Percentiles rank a stretch among this genome's conserved stretches.
phyloP scores from a whole-genome alignment of 2,113 vertebrate species.

The Calidris pugnax region DNA sequence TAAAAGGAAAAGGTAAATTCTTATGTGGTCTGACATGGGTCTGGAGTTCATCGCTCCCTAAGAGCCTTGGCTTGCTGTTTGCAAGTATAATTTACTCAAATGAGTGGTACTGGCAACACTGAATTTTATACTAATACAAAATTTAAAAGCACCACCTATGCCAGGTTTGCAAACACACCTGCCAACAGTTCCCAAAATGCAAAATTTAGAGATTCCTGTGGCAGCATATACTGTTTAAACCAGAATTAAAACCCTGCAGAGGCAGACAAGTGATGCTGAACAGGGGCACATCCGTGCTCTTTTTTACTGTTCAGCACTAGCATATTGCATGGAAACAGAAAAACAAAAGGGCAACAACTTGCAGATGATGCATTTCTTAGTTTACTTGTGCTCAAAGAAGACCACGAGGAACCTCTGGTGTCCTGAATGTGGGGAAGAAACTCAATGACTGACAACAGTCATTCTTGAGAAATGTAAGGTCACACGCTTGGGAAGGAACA shows the following conservation, averaged over 20 bases:
- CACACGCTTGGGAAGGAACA: not conserved
- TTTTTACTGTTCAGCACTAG: not conserved
- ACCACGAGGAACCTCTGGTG: not conserved
- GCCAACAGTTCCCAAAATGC: not conserved
- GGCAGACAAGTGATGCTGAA: not conserved
- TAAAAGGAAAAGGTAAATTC: not conserved
- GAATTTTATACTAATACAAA: not conserved
- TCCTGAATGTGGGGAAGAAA: not conserved
- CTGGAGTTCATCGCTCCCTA: not conserved
- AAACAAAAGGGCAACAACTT: not conserved
- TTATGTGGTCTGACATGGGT: not conserved
- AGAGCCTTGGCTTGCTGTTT: not conserved
- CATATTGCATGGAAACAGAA: not conserved
- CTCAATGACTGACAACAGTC: fast-evolving
- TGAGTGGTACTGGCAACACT: not conserved
- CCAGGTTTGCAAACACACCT: not conserved
- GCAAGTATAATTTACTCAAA: not conserved
- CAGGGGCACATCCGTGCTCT: not conserved
- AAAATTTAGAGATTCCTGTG: not conserved
- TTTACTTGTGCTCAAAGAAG: not conserved
- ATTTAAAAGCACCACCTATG: not conserved
- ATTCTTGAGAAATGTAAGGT: not conserved
- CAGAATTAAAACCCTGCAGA: not conserved
- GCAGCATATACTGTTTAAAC: not conserved
- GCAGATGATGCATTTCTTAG: not conserved